Evolutionary conservation across 2,888 invertebrate genomes (phyloP).

Genomic region (Chrysotoxum bicinctum): DNA sequence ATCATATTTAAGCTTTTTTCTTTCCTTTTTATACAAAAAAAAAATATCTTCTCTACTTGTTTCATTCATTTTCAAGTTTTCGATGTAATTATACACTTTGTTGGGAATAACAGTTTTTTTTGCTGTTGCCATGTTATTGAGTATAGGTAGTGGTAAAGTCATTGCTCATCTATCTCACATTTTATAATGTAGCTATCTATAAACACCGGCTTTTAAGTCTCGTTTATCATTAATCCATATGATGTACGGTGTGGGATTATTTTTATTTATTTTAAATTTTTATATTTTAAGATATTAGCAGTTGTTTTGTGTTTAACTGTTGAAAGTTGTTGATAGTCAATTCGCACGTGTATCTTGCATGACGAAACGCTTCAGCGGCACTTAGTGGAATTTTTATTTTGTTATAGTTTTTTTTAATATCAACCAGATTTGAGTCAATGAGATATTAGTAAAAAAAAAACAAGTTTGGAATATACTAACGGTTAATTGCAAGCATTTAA

Average conservation of each 20-base stretch:
- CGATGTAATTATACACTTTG: conserved; percentile 35
- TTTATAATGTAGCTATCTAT: conserved; percentile 2
- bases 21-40: conserved; percentile 65
- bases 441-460: not conserved
- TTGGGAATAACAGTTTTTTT: conserved; percentile 53
- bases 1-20: conserved; percentile 53
- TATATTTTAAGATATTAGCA: conserved; percentile 57
- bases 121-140: not conserved
- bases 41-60: conserved; percentile 45
- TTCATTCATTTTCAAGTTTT: conserved; percentile 61
- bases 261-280: conserved; percentile 19
- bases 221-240: not conserved
- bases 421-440: not conserved
- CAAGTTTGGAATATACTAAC: conserved; percentile 20
- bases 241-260: conserved; percentile 1
- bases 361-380: conserved; percentile 31
- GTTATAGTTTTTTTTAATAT: conserved; percentile 62
- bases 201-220: conserved; percentile 30
- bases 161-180: conserved; percentile 25
- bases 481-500: not conserved
- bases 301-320: conserved; percentile 34
- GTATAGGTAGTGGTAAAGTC: conserved; percentile 21
- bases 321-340: conserved; percentile 57
- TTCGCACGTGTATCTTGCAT: conserved; percentile 58
- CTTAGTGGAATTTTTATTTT: conserved; percentile 26